Percentiles rank a stretch among this genome's conserved stretches.
phyloP scores from a whole-genome alignment of 2,113 vertebrate species.

The Limnothrissa miodon region DNA sequence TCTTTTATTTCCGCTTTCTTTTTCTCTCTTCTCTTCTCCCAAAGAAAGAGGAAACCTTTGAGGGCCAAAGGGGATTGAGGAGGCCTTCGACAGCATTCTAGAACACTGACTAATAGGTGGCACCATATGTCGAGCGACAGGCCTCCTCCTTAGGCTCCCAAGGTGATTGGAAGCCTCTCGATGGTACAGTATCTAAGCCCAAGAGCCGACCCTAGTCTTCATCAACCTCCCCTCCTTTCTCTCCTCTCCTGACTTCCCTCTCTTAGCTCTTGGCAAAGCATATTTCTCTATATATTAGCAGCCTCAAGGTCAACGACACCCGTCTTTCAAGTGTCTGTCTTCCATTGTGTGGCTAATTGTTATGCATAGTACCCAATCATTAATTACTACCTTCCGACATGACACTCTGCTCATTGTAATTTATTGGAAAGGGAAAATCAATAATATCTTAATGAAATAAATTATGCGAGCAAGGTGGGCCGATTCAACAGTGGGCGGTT shows the following conservation, averaged over 20 bases:
- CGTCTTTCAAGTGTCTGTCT: constrained; percentile 50
- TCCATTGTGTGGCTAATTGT: constrained; percentile 45
- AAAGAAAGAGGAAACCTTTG: neutral
- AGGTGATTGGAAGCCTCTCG: neutral
- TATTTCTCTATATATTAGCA: constrained; percentile 25
- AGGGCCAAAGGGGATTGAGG: neutral
- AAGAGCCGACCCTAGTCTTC: neutral
- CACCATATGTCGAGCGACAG: neutral
- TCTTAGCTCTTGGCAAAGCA: constrained; percentile 35
- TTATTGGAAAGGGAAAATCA: constrained; percentile 60
- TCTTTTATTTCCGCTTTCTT: neutral
- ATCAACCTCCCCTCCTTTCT: neutral
- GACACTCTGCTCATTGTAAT: constrained; percentile 57
- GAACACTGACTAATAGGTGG: constrained; percentile 7
- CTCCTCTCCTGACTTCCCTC: neutral
- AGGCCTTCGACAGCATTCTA: neutral
- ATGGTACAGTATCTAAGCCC: neutral
- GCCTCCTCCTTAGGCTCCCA: neutral
- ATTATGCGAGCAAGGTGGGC: constrained; percentile 29
- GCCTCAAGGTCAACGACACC: constrained; percentile 54
- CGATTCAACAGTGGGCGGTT: constrained; percentile 21
- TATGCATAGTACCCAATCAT: constrained; percentile 57
- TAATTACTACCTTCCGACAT: constrained; percentile 54
- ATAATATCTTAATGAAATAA: constrained; percentile 60
- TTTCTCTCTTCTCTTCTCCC: neutral